Conservation (phyloP, 2,888 invertebrate species). For the Hymenopus coronatus region DNA sequence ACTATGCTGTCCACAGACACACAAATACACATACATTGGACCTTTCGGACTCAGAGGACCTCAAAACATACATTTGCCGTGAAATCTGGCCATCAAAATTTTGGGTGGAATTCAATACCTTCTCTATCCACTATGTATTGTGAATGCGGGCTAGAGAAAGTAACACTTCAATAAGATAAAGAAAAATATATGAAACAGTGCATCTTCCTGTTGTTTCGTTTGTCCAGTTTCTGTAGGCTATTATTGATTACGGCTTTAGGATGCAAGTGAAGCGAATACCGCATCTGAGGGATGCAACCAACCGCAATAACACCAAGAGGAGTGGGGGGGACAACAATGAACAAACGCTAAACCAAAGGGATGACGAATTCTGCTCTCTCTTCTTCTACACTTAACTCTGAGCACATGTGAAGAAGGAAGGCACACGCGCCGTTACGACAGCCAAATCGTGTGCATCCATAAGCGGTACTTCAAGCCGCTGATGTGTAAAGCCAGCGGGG, state of each 20-base stretch:
- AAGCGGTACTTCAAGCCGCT: background rate
- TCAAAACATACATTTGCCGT: too few relatives aligned
- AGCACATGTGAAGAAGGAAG: background rate
- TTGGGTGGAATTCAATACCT: too few relatives aligned
- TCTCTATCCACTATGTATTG: too few relatives aligned
- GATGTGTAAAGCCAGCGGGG: too few relatives aligned
- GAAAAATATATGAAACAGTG: background rate
- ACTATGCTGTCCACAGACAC: too few relatives aligned
- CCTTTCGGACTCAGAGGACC: too few relatives aligned
- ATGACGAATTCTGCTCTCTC: background rate
- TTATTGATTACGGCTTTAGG: background rate
- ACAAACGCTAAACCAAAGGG: background rate
- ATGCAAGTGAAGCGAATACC: background rate
- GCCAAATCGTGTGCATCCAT: background rate
- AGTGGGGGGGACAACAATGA: background rate
- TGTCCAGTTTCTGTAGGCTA: background rate
- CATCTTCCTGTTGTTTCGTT: background rate
- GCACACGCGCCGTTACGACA: background rate
- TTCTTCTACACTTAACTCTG: background rate
- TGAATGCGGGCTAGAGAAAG: too few relatives aligned
- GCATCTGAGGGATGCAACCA: background rate
- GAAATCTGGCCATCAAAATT: too few relatives aligned
- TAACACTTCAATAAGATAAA: too few relatives aligned
- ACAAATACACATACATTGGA: too few relatives aligned
- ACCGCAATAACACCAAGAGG: background rate